Conservation (phyloP, 2,113 vertebrate species). For the Carlito syrichta region DNA sequence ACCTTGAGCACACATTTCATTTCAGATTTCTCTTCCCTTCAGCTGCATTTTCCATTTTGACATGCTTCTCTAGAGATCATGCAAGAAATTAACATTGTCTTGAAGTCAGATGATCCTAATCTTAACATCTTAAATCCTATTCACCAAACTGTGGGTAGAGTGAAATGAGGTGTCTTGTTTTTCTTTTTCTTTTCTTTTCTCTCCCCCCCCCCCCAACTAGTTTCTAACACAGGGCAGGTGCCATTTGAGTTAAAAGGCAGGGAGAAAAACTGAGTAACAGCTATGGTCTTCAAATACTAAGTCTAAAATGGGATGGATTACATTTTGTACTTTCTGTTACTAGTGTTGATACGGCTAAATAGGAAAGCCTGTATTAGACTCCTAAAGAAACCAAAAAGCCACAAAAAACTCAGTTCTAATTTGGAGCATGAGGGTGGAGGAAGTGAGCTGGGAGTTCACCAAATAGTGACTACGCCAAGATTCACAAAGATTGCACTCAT, state of each 20-base stretch:
- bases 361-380: neutral
- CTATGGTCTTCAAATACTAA: neutral
- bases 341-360: neutral
- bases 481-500: neutral
- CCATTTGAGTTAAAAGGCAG: neutral
- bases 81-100: neutral
- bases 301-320: neutral
- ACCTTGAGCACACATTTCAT: neutral
- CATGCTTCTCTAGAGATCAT: neutral
- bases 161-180: neutral
- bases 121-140: neutral
- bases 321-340: neutral
- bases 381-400: neutral
- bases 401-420: neutral
- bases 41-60: neutral
- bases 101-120: neutral
- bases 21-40: neutral
- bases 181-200: no score
- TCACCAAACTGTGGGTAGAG: neutral
- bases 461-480: neutral
- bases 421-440: neutral
- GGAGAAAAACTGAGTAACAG: neutral
- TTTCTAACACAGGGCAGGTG: neutral
- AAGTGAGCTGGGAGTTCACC: accelerated
- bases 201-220: no score